Evolutionary conservation across 2,797 vertebrate genomes (phyloP).

Genomic region (Hapalemur alaotrensis): DNA sequence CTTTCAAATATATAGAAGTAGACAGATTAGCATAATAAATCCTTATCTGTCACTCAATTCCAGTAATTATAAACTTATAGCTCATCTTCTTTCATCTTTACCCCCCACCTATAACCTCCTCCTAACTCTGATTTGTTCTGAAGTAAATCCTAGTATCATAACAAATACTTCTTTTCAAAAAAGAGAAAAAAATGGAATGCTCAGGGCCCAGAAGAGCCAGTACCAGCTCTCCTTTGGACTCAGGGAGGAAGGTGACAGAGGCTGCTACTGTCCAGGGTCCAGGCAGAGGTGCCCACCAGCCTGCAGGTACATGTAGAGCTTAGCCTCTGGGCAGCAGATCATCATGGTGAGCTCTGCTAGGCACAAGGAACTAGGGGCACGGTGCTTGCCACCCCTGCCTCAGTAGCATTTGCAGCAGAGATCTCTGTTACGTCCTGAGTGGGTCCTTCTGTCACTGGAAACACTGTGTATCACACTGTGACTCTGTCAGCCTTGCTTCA

Average conservation of each 20-base stretch:
- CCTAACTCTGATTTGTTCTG: neutral
- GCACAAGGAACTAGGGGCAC: neutral
- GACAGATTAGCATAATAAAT: neutral
- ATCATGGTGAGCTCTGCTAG: neutral
- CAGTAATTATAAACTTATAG: neutral
- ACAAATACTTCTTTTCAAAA: neutral
- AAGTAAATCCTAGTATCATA: neutral
- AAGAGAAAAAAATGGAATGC: neutral
- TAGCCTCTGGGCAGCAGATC: neutral
- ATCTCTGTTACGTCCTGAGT: neutral
- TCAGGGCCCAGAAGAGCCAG: neutral
- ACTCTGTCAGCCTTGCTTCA: neutral
- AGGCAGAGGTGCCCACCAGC: neutral
- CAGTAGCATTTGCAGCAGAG: neutral
- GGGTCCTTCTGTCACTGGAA: neutral
- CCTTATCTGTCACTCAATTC: neutral
- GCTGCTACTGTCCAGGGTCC: too few species aligned
- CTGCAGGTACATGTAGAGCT: fast-evolving
- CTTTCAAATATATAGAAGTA: neutral
- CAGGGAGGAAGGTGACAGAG: neutral
- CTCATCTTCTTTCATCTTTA: neutral
- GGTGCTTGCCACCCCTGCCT: neutral
- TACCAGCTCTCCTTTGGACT: neutral
- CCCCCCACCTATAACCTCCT: neutral
- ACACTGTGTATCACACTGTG: neutral